phyloP scores from a whole-genome alignment of 2,888 invertebrate genomes.

The Tortrix viridana region DNA sequence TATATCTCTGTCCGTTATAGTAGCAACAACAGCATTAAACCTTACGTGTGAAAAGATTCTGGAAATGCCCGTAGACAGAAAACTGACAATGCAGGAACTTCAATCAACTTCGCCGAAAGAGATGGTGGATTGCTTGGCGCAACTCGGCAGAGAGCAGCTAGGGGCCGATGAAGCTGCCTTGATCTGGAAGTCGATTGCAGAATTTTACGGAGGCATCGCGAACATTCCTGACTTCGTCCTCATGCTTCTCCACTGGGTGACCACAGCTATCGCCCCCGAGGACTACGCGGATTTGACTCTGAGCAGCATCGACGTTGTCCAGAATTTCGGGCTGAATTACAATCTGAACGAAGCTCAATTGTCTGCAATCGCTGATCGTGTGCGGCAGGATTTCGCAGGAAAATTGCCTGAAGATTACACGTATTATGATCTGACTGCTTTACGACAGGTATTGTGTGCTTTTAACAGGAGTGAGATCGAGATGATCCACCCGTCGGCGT shows the following conservation, averaged over 20 bases:
- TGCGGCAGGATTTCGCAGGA: constrained; percentile 77
- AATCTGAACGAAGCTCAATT: constrained; percentile 70
- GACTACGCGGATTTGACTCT: constrained; percentile 81
- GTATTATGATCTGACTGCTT: constrained; percentile 79
- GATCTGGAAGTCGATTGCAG: constrained; percentile 68
- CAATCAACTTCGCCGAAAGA: constrained; percentile 59
- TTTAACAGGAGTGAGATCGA: constrained; percentile 80
- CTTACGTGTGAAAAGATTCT: constrained; percentile 62
- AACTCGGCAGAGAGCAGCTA: constrained; percentile 63
- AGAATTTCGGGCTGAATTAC: constrained; percentile 81
- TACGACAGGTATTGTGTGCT: constrained; percentile 83
- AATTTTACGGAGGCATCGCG: constrained; percentile 57
- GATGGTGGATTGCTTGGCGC: constrained; percentile 64
- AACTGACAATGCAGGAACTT: constrained; percentile 51
- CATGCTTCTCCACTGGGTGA: constrained; percentile 73
- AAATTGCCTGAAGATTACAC: constrained; percentile 84
- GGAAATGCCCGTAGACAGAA: constrained; percentile 52
- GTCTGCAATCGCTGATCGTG: constrained; percentile 74
- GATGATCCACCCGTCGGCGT: constrained; percentile 80
- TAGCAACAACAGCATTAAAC: constrained; percentile 18
- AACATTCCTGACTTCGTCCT: constrained; percentile 74
- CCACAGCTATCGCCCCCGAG: constrained; percentile 70
- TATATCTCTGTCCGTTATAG: not conserved
- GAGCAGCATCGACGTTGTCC: constrained; percentile 78
- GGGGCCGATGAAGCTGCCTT: constrained; percentile 56